Evolutionary conservation across 1,140 invertebrate species (phyloP).

Genomic region (Temnothorax longispinosus): DNA sequence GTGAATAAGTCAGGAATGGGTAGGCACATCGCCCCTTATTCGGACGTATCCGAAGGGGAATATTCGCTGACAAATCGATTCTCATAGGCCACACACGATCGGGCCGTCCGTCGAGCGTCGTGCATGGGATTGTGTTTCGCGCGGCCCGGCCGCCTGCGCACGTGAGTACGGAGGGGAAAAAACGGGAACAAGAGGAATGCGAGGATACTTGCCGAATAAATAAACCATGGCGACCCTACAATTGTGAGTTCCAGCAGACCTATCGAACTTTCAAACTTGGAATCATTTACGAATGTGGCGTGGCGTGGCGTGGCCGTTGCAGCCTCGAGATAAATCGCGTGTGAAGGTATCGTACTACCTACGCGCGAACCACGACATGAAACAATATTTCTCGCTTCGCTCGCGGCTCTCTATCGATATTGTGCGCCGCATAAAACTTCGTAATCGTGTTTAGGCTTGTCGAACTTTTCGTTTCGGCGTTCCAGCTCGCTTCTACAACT

Average conservation of each 20-base stretch:
- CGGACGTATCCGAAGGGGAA: conserved; percentile 67
- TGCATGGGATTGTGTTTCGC: conserved; percentile 5
- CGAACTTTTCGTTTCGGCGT: conserved; percentile 25
- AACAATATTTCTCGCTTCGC: conserved; percentile 11
- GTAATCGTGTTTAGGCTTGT: conserved; percentile 18
- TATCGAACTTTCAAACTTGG: conserved; percentile 38
- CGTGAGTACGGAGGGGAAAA: conserved; percentile 24
- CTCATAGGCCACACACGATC: conserved; percentile 7
- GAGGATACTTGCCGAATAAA: conserved; percentile 35
- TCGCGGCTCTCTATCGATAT: neutral
- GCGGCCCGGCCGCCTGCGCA: neutral
- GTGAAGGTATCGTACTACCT: conserved; percentile 10
- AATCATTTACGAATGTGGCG: conserved; percentile 47
- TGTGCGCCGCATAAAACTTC: conserved; percentile 3
- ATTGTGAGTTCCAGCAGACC: conserved; percentile 17
- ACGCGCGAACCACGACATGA: neutral
- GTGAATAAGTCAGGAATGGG: conserved; percentile 57
- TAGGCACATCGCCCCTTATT: conserved; percentile 42
- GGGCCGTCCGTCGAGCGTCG: neutral
- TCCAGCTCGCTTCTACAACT: neutral
- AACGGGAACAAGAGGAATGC: conserved; percentile 15
- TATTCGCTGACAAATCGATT: conserved; percentile 71
- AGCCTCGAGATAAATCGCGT: conserved; percentile 18
- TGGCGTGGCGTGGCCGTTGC: neutral
- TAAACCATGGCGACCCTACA: conserved; percentile 42